Base-by-base conservation (phyloP, 2,113 vertebrate species). In the Pitta sordida region DNA sequence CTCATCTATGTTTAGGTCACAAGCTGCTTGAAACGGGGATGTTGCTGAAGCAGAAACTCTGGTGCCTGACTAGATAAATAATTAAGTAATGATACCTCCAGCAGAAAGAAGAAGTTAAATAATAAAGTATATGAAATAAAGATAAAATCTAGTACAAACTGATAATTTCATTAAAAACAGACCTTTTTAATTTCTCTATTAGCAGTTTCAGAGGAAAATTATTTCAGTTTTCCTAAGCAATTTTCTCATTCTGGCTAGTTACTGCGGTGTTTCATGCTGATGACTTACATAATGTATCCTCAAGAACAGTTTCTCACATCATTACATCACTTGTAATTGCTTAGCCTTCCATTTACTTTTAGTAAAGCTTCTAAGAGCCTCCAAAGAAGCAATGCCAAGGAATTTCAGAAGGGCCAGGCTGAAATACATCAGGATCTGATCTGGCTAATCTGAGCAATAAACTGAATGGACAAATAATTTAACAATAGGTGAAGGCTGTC, bases 391-490 rank as follows among this genome's bases (percentile, higher is more conserved):
- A 0, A 43, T 70, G 77, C 56, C 96, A 96, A 87, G 37, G 62
- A 80, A 89, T 77, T 94, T 78, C 43, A 63, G 55, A 92, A 89
- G 8, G 88, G 15, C 22, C 59, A 82, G 55, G 59, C 18, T 83
- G 51, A 95, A 77, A 83, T 37, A 8, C 5, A 0, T 65, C 49
- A 59, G 39, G 41, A 49, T 67, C 15, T 80, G 30, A 68, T 83
- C 41, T 77, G 37, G 78, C 46, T 94, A 82, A 91, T 96, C 73
- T 69, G 41, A 89, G 43, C 69, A 73, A 77, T 74, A 90, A 90
- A 75, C 23, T 52, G 74, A 93, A 91, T 13, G 19, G 52, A 43
- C 37, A 90, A 91, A 90, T 73, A 91, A 93, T 81, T 91, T 88
- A 94, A 90, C 46, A 46, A 68, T 44, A 24, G 17, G 3, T 83